Evolutionary conservation across 2,113 vertebrate genomes (phyloP).

Genomic region (Mobula hypostoma): DNA sequence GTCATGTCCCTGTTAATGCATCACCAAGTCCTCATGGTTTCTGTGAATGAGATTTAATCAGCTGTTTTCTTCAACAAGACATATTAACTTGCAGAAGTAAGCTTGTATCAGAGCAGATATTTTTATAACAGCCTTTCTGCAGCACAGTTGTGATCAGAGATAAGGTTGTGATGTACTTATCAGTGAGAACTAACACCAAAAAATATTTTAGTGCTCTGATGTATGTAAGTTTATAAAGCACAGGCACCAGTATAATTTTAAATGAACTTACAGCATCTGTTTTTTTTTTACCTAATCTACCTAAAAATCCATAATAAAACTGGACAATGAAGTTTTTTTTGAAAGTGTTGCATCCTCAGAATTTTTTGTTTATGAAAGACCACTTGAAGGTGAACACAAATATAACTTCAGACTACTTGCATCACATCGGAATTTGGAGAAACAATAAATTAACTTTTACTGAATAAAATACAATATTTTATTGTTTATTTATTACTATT

Average conservation of each 20-base stretch:
- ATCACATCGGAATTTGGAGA: too few species aligned
- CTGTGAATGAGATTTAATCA: background rate
- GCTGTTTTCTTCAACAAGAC: background rate
- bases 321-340: too few species aligned
- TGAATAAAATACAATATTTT: too few species aligned
- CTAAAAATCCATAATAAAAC: slow-evolving; percentile 3
- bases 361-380: too few species aligned
- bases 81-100: background rate
- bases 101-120: background rate
- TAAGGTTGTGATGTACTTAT: background rate
- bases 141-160: slow-evolving; percentile 4
- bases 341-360: too few species aligned
- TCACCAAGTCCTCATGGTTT: background rate
- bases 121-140: background rate
- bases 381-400: too few species aligned
- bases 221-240: background rate
- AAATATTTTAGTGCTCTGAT: background rate
- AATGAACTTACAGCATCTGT: background rate
- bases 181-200: background rate
- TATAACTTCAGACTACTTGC: too few species aligned
- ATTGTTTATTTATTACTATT: too few species aligned
- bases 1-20: background rate
- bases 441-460: too few species aligned
- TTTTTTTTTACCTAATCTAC: background rate
- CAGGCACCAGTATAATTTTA: background rate